Evolutionary conservation across 1,140 invertebrate genomes (phyloP), one percentile per base, ranked within the genome.

Genomic region (Heliconius hermathena): DNA sequence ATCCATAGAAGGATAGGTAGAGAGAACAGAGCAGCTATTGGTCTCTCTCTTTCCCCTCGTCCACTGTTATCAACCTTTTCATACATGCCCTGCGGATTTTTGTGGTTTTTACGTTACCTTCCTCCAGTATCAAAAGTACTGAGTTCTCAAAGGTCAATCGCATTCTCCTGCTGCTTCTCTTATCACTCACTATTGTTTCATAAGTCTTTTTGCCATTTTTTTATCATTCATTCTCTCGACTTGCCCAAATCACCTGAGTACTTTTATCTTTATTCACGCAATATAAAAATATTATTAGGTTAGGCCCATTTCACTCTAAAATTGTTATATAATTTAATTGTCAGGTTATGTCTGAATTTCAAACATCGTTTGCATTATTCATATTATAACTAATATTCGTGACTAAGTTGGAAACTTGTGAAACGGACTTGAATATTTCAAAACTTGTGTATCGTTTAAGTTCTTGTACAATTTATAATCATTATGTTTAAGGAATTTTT

Each of bases 331-430:
- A 9, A 26, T 46, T 60, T 60, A 22, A 11, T 60, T 60, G 54
- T 60, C 54, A 60, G n/a, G n/a, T 60, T n/a, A 60, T 60, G 54
- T 60, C n/a, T 11, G 54, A 60, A 22, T 60, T 60, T 60, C 54
- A 60, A 60, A 60, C n/a, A 60, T 9, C n/a, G 20, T 26, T 60
- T 60, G 54, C 54, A 60, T 60, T 60, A 60, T 60, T 60, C 54
- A 60, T 60, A 60, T 33, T 33, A 33, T 60, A 60, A 60, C 57
- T 60, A 60, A 60, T 60, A 60, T 26, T 26, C 57, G n/a, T 60
- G n/a, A 26, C 2, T 66, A 22, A 66, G 22, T 16, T 13, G 60
- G 60, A 11, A 16, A 66, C 22, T 60, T 60, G 8, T 6, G 60
- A 66, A 66, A 66, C 60, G 22, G 11, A 66, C 22, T 66, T 26